Evolutionary conservation across 2,888 invertebrate genomes (phyloP).

Genomic region (Adineta ricciae): DNA sequence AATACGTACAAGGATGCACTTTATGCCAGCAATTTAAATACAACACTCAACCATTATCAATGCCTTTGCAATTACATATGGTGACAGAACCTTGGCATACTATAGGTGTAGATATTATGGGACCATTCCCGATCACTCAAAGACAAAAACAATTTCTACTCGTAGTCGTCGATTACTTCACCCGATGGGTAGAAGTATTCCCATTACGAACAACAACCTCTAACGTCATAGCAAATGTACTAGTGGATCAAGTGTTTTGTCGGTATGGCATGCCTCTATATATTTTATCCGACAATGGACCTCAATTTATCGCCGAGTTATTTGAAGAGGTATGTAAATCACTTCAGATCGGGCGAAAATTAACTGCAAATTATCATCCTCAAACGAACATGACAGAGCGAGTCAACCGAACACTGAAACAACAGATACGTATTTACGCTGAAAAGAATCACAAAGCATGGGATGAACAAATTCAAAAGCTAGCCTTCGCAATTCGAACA

Average conservation of each 20-base stretch:
- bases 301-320: not conserved
- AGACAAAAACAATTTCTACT: constrained; percentile 1
- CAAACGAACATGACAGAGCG: not conserved
- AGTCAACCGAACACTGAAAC: not conserved
- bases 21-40: not conserved
- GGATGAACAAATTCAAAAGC: not conserved
- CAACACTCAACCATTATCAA: not conserved
- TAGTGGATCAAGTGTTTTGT: not conserved
- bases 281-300: not conserved
- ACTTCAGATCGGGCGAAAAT: not conserved
- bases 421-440: not conserved
- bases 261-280: not conserved
- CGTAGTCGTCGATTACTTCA: not conserved
- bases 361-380: not conserved
- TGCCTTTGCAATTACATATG: not conserved
- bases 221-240: not conserved
- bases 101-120: not conserved
- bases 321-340: not conserved
- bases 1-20: not conserved
- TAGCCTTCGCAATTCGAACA: not conserved
- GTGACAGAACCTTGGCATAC: not conserved
- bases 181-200: not conserved
- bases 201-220: not conserved
- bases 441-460: not conserved
- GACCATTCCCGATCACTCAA: not conserved